Conservation (phyloP, 2,113 vertebrate genomes). For the Oophaga pumilio region DNA sequence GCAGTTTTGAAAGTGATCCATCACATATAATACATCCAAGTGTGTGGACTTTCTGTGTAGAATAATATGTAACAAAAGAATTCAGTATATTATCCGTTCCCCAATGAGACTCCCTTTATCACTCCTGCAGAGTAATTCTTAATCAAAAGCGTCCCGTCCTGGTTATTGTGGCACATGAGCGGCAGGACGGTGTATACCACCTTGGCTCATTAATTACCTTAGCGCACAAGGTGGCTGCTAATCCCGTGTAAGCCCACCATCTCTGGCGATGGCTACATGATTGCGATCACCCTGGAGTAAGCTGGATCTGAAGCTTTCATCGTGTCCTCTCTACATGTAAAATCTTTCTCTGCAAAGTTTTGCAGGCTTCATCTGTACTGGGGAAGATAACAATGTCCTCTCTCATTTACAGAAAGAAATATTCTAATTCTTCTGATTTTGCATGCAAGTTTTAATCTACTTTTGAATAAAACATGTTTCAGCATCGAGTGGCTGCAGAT, state of each 20-base stretch:
- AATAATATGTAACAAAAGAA: not conserved
- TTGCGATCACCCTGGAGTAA: constrained; percentile 19
- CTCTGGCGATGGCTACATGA: constrained; percentile 19
- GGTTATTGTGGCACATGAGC: constrained; percentile 10
- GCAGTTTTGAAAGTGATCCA: not conserved
- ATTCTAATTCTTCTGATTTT: constrained; percentile 39
- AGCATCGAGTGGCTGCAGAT: not conserved
- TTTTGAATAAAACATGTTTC: constrained; percentile 54
- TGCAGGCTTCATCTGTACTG: constrained; percentile 13
- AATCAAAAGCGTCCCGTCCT: constrained; percentile 26
- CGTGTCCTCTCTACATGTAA: not conserved
- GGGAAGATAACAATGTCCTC: constrained; percentile 31
- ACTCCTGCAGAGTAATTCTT: constrained; percentile 3
- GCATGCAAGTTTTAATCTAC: constrained; percentile 52
- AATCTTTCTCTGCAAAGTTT: constrained; percentile 30
- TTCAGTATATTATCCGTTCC: constrained; percentile 11
- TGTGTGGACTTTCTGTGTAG: not conserved
- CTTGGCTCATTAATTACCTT: constrained; percentile 36
- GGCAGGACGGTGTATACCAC: not conserved
- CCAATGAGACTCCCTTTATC: not conserved
- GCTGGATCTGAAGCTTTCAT: constrained; percentile 11
- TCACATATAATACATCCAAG: not conserved
- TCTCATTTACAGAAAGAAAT: constrained; percentile 41
- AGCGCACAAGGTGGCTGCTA: constrained; percentile 26
- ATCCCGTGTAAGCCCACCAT: constrained; percentile 6